Evolutionary conservation across 2,888 invertebrate genomes (phyloP), one percentile per base, ranked within the genome.

Genomic region (Neocrepidodera transversa): DNA sequence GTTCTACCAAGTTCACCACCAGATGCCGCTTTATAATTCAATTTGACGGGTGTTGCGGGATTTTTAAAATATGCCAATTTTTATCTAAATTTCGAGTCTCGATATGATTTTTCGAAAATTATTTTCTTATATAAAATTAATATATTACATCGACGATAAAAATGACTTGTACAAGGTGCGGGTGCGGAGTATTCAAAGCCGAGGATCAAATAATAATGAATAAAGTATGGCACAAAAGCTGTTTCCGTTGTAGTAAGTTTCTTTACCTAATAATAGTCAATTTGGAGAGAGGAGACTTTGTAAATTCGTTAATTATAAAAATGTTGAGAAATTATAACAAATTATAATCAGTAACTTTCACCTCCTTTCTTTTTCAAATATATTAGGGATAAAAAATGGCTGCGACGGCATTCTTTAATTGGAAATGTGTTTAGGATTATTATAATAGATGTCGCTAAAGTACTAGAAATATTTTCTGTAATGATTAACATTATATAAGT

Each of bases 151-250:
- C 11, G 26, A 20, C 4, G 18, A 38, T 48, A 2, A 48, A 51
- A 58, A 70, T 71, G 70, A 63, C 69, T 11, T 74, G 74, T 60
- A 70, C 70, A 5, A 65, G 71, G 32, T 74, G 73, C 52, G 71
- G 71, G n/a, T 65, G 67, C 51, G 68, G 68, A 11, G 65, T 73
- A 43, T 68, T 63, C 51, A 64, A 66, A 58, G 66, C 71, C 1
- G 69, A 70, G 52, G 71, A 72, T 45, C 69, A 70, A 62, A 69
- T 72, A 51, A 65, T 70, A 11, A 45, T 74, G 57, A 75, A 73
- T 56, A 73, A 74, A 68, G 66, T 72, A 20, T 75, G 73, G 74
- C 73, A 74, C 43, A 73, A 70, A 49, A 65, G 68, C 42, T 74
- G 74, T 57, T 74, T 74, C 57, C 67, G 67, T 36, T 75, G 73